Conservation (phyloP, 2,888 invertebrate genomes). For the Leptura quadrifasciata region DNA sequence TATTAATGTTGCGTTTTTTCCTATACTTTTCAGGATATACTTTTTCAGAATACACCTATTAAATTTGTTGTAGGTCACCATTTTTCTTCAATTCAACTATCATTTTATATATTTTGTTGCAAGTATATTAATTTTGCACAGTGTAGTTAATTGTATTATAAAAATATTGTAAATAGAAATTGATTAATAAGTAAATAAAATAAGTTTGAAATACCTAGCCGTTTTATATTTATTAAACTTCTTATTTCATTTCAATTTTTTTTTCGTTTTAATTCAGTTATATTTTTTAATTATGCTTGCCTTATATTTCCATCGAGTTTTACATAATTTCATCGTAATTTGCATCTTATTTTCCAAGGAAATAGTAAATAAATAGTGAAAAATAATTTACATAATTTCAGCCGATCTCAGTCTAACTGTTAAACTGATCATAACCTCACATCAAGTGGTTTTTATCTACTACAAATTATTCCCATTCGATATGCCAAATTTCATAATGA, state of each 20-base stretch:
- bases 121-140: constrained; percentile 50
- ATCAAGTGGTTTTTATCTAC: too few species aligned
- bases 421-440: too few species aligned
- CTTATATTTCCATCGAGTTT: background rate
- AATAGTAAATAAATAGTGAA: background rate
- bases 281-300: constrained; percentile 15
- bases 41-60: constrained; percentile 24
- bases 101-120: constrained; percentile 38
- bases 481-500: too few species aligned
- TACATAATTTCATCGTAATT: background rate
- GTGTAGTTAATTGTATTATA: constrained; percentile 48
- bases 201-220: constrained; percentile 50
- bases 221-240: constrained; percentile 56
- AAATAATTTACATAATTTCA: too few species aligned
- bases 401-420: too few species aligned
- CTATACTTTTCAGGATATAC: constrained; percentile 47
- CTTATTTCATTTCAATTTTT: constrained; percentile 38
- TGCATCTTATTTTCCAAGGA: background rate
- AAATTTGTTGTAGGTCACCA: constrained; percentile 52
- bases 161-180: constrained; percentile 40
- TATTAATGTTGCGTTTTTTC: constrained; percentile 30
- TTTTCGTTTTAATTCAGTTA: constrained; percentile 20
- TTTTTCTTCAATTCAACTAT: constrained; percentile 43
- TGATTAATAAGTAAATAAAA: constrained; percentile 50
- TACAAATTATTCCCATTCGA: too few species aligned